Evolutionary conservation across 1,140 invertebrate genomes (phyloP), one percentile per base, ranked within the genome.

Genomic region (Dinothrombium tinctorium): DNA sequence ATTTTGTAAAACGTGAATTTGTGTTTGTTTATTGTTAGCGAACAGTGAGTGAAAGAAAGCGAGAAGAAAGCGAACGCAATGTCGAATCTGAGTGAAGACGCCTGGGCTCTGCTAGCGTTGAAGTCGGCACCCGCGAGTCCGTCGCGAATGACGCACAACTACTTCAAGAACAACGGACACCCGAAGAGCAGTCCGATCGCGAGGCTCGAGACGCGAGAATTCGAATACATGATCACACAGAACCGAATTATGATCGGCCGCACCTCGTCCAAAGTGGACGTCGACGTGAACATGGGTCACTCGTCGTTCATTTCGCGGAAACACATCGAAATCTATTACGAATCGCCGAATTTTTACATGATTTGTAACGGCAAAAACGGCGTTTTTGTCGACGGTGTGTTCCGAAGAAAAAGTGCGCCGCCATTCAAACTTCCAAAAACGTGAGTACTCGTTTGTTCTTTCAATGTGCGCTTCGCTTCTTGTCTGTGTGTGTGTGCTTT

Each of bases 271-370:
- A 76, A 81, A 57, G 89, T 86, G 52, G 76, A 84, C 59, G 87
- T 95, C 48, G 87, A 96, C 66, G 83, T 96, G 55, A 89, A 92
- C 68, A 92, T 95, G 76, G 87, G 87, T 56, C 81, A 87, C 60
- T 92, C 86, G 25, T 89, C 76, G 62, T 92, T 94, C 64, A 90
- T 96, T 52, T 92, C 84, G 31, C 71, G 89, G 37, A 72, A 73
- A 58, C 89, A 96, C 66, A 69, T 96, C 47, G 86, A 94, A 65
- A 73, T 96, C 48, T 74, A 74, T 56, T 90, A 76, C 62, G 82
- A 94, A 53, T 75, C 81, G 51, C 78, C 81, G 2, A 69, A 74
- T 60, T 95, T 95, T 63, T 94, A 75, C 59, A 74, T 96, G 69
- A 74, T 73, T 44, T 96, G 89, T 64, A 80, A 83, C 56, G 89